These are phyloP conservation scores for Leptoteleia sp. DNA, from an alignment of 1,140 invertebrate genomes.

Conservation along the genomic window DNA sequence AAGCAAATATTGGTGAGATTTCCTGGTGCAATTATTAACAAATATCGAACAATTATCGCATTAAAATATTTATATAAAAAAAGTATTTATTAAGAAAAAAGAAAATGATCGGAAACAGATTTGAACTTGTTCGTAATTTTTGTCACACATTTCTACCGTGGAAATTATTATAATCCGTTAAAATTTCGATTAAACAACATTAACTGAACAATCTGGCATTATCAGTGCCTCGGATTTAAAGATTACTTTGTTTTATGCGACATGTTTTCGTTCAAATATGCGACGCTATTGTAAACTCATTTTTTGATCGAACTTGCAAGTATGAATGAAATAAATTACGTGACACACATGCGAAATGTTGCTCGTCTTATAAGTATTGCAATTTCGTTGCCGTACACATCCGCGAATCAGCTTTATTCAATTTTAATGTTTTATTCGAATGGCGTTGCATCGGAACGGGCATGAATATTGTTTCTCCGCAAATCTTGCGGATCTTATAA, in stretches of 20 bases:
- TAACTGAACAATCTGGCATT: too few species aligned
- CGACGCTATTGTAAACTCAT: conserved; percentile 45
- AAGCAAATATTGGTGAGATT: too few species aligned
- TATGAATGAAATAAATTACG: conserved; percentile 59
- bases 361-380: conserved; percentile 40
- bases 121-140: too few species aligned
- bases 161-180: too few species aligned
- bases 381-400: conserved; percentile 29
- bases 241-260: conserved; percentile 12
- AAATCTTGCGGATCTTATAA: conserved; percentile 12
- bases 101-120: too few species aligned
- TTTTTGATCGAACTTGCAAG: conserved; percentile 51
- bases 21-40: too few species aligned
- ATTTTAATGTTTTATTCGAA: conserved; percentile 54
- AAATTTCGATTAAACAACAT: too few species aligned
- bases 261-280: conserved; percentile 51
- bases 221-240: too few species aligned
- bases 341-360: conserved; percentile 44
- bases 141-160: too few species aligned
- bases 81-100: too few species aligned
- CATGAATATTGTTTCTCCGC: conserved; percentile 38
- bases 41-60: too few species aligned
- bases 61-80: too few species aligned
- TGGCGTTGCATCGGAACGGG: conserved; percentile 11
- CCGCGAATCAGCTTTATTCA: conserved; percentile 50